Conservation (phyloP, 2,888 invertebrate genomes). For the Yponomeuta malinellus region DNA sequence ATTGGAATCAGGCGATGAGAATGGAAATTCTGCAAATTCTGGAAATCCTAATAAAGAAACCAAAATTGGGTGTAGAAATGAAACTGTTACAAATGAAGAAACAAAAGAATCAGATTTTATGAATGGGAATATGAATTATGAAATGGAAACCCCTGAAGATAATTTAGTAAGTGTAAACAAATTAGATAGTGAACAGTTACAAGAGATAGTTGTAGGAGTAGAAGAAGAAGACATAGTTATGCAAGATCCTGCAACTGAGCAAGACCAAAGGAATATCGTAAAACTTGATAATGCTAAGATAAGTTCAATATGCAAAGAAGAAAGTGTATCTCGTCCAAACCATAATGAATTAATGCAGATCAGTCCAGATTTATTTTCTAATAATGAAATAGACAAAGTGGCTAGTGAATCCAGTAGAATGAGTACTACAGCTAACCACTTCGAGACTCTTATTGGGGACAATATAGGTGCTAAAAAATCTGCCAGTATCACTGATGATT, state of each 20-base stretch:
- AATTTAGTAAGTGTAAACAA: background rate
- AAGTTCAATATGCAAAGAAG: background rate
- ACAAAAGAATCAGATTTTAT: background rate
- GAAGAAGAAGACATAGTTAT: no score
- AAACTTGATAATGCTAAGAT: background rate
- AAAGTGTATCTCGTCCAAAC: background rate
- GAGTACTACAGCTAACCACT: no score
- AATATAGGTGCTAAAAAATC: no score
- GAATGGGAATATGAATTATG: background rate
- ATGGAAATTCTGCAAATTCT: background rate
- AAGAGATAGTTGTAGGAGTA: background rate
- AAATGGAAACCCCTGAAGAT: background rate
- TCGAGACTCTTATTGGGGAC: no score
- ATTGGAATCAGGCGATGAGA: background rate
- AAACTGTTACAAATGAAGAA: background rate
- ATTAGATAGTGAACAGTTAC: background rate
- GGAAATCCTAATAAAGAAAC: background rate
- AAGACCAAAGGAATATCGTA: background rate
- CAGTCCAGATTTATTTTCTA: background rate
- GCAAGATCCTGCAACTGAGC: no score
- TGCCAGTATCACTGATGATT: background rate
- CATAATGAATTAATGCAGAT: background rate
- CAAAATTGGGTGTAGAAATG: background rate
- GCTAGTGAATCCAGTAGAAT: background rate
- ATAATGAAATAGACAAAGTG: background rate